Percentiles rank a stretch among this genome's conserved stretches.
These are phyloP conservation scores for Hydrophis major DNA, from an alignment of 2,797 vertebrate genomes.

Conservation along the genomic window DNA sequence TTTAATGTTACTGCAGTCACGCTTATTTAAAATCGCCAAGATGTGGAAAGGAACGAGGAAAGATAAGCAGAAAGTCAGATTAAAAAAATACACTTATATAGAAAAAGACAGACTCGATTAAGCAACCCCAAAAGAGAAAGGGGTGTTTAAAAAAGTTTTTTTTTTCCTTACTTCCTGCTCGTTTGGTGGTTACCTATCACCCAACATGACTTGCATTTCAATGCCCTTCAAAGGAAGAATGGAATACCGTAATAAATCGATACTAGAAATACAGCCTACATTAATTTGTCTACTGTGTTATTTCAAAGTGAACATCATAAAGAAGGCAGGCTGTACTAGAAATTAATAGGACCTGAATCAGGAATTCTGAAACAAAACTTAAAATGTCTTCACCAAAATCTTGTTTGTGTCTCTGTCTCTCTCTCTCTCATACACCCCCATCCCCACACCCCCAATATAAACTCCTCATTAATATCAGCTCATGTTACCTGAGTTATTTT, in stretches of 20 bases:
- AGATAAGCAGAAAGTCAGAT: neutral
- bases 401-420: neutral
- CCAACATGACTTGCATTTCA: neutral
- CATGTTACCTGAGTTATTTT: slow-evolving; percentile 44
- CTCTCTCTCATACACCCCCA: too few relatives aligned
- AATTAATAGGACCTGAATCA: neutral
- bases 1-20: neutral
- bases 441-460: slow-evolving; percentile 36
- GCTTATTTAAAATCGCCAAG: neutral
- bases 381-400: neutral
- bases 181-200: neutral
- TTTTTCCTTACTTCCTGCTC: neutral
- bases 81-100: neutral
- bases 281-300: neutral
- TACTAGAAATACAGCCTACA: neutral
- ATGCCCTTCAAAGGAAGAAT: neutral
- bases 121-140: neutral
- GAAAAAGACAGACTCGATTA: neutral
- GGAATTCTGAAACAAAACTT: neutral
- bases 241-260: neutral
- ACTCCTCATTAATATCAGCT: slow-evolving; percentile 52
- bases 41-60: neutral
- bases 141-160: neutral
- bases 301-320: neutral
- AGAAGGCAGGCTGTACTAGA: neutral